Percentiles rank a stretch among this genome's conserved stretches.
Conservation (phyloP, 2,888 invertebrate species). For the Amphipoea oculea region DNA sequence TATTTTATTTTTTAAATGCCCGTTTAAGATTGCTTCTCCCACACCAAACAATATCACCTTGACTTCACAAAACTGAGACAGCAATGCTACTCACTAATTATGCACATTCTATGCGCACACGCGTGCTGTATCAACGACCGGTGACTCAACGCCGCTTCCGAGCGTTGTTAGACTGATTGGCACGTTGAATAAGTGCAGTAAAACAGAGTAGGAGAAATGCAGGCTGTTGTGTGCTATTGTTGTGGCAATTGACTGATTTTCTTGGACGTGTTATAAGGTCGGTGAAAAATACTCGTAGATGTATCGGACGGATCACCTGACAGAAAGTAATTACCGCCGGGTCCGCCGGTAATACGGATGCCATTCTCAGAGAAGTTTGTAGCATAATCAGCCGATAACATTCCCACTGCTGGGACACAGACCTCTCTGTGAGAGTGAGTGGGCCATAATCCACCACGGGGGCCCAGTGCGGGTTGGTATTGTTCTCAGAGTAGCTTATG, state of each 20-base stretch:
- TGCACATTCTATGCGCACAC: conserved; percentile 64
- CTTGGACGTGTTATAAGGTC: not conserved
- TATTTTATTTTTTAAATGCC: not conserved
- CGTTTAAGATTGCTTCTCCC: too few relatives aligned
- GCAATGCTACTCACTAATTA: conserved; percentile 37
- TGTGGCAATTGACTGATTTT: not conserved
- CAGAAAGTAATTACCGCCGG: not conserved
- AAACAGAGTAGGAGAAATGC: not conserved
- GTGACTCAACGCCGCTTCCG: conserved; percentile 76
- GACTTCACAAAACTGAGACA: conserved; percentile 19
- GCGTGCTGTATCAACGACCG: conserved; percentile 74
- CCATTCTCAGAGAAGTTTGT: not conserved
- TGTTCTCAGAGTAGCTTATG: too few relatives aligned
- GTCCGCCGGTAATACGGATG: not conserved
- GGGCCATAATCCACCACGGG: not conserved
- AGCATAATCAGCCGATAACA: not conserved
- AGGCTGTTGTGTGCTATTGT: not conserved
- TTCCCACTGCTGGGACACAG: not conserved
- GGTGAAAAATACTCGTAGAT: not conserved
- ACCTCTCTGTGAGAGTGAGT: not conserved
- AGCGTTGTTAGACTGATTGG: conserved; percentile 74
- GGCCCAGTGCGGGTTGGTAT: not conserved
- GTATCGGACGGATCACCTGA: not conserved
- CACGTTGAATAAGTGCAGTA: conserved; percentile 45
- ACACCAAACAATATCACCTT: not conserved